phyloP scores from a whole-genome alignment of 2,888 invertebrate genomes.

The Cephus spinipes region DNA sequence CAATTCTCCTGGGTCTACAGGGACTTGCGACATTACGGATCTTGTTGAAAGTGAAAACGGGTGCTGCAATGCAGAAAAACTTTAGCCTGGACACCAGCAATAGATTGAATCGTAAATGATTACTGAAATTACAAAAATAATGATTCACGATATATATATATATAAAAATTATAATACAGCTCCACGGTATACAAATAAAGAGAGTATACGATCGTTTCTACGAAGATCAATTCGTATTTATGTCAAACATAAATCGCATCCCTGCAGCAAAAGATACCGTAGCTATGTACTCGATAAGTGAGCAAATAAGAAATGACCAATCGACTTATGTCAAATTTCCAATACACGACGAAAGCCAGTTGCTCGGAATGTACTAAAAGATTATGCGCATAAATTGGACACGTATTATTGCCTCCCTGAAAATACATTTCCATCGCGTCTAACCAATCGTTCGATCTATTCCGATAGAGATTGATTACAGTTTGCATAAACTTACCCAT shows the following conservation, averaged over 20 bases:
- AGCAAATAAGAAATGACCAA: not conserved
- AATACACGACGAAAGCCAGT: not conserved
- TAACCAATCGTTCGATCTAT: not conserved
- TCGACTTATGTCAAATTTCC: not conserved
- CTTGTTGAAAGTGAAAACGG: constrained; percentile 8
- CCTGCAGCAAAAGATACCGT: not conserved
- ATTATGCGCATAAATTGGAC: not conserved
- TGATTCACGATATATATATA: no score
- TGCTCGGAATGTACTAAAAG: not conserved
- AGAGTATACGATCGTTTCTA: no score
- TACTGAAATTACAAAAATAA: not conserved
- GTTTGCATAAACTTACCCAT: not conserved
- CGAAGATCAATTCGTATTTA: not conserved
- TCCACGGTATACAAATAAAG: not conserved
- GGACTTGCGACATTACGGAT: constrained; percentile 7
- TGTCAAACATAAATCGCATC: not conserved
- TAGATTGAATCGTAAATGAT: not conserved
- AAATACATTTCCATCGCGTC: not conserved
- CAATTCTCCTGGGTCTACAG: not conserved
- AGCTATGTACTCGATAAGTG: not conserved
- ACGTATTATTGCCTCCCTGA: not conserved
- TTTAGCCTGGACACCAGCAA: not conserved
- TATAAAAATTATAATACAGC: not conserved
- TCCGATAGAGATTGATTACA: not conserved
- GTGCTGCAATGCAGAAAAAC: constrained; percentile 9